Conservation (phyloP, 2,113 vertebrate species). For the Sebastes fasciatus region DNA sequence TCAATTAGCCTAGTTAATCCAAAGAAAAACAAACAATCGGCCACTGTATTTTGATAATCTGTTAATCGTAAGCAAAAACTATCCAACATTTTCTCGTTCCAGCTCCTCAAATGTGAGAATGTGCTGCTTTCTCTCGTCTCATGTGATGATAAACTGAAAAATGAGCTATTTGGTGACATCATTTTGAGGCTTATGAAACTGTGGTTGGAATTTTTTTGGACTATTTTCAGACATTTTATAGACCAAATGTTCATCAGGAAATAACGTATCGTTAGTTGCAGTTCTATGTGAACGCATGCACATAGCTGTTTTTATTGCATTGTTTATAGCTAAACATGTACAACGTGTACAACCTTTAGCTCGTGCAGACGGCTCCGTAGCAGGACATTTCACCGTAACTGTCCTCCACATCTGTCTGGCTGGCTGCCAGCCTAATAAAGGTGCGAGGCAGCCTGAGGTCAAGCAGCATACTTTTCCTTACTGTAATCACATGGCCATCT, state of each 20-base stretch:
- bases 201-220: no score
- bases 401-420: slow-evolving; percentile 53
- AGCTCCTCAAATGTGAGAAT: background rate
- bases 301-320: background rate
- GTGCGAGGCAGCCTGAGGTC: slow-evolving; percentile 69
- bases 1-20: background rate
- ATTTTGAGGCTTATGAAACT: background rate
- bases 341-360: background rate
- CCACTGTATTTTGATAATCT: background rate
- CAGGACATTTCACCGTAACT: slow-evolving; percentile 21
- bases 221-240: background rate
- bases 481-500: slow-evolving; percentile 68
- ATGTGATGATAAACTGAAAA: background rate
- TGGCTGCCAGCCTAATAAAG: slow-evolving; percentile 61
- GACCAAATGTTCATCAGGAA: background rate
- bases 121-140: background rate
- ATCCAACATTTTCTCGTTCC: background rate
- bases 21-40: background rate
- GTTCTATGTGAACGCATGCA: background rate
- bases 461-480: slow-evolving; percentile 74
- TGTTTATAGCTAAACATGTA: background rate
- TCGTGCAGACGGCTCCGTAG: background rate
- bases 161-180: background rate
- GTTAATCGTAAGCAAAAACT: background rate
- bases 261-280: background rate